Evolutionary conservation across 2,113 vertebrate genomes (phyloP), one percentile per base, ranked within the genome.

Genomic region (Xenus cinereus): DNA sequence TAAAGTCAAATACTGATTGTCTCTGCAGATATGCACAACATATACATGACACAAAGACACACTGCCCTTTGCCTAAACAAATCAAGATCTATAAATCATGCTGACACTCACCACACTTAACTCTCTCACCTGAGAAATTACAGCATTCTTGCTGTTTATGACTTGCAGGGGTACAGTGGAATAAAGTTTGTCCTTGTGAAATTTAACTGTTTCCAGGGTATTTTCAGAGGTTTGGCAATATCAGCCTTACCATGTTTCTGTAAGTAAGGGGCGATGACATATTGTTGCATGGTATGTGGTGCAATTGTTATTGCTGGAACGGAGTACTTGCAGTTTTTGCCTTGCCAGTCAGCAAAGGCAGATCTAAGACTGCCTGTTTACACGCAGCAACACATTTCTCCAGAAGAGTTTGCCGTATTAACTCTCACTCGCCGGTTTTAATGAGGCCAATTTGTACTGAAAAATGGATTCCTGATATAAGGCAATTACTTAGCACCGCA

Each of bases 81-180:
- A 92, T 69, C 84, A 87, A 79, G 74, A 89, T 53, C 83, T 81
- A 89, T 89, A 90, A 87, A 92, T 92, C 92, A 93, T 27, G 57
- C 75, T 13, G 28, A 91, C 67, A 53, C 45, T 88, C 68, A 32
- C 41, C 43, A 51, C 51, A 35, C 53, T 86, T 82, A 82, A 73
- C 51, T 84, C 77, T 72, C 76, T 91, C 80, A 92, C 60, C 94
- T 95, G 85, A 96, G 72, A 81, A 90, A 81, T 71, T 30, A 53
- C 81, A 80, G 50, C 20, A 18, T 86, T 88, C 75, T 69, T 81
- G 74, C 84, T 68, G 27, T 60, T 94, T 50, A 56, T 68, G 56
- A 71, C 62, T 87, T 68, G 56, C 76, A 88, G 80, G 48, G 24
- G 18, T 84, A 39, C 9, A 28, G 69, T 26, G 53, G 74, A 74